Base-by-base conservation (phyloP, 2,888 invertebrate species). In the Rhamnusium bicolor region DNA sequence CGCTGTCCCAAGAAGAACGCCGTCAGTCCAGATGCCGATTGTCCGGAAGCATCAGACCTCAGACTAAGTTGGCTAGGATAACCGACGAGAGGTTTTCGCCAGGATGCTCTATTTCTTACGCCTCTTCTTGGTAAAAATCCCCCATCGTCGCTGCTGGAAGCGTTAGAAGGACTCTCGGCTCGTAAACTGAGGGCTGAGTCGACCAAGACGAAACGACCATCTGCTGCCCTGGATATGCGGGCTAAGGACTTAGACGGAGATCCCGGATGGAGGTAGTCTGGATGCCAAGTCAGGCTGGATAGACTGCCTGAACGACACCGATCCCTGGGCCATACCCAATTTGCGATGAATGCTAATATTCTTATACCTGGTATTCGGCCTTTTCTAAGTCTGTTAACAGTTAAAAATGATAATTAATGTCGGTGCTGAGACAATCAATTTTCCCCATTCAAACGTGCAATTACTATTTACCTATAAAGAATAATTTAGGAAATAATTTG, bases 311-410 rank as follows among this genome's bases (percentile, higher is more conserved):
- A 90, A 78, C 89, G 89, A 84, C 93, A 94, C 74, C 94, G 92
- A 86, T 93, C 92, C 85, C 92, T 90, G 85, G 93, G 94, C 93
- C 93, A 94, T 86, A 94, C 91, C 93, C 94, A 94, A 89, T 93
- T 94, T 82, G 91, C 88, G 83, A 92, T 90, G 88, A 92, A 91
- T 79, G 91, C 90, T 83, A 93, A 89, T 83, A 93, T 91, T 89
- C 92, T 94, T 92, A 96, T 90, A 95, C 95, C 94, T 94, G 96
- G 94, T 96, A 96, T 93, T 96, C 96, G 92, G 95, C 95, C 92
- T 94, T 95, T 93, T 93, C 95, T 94, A 94, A 94, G 93, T 95
- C 95, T 96, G 91, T 53, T 29, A 40, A 53, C 32, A 84, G 58
- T 47, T 65, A 70, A 27, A 71, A 53, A 16, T 53, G 16, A 40